Conservation (phyloP, 2,888 invertebrate genomes). For the Trilocha varians region DNA sequence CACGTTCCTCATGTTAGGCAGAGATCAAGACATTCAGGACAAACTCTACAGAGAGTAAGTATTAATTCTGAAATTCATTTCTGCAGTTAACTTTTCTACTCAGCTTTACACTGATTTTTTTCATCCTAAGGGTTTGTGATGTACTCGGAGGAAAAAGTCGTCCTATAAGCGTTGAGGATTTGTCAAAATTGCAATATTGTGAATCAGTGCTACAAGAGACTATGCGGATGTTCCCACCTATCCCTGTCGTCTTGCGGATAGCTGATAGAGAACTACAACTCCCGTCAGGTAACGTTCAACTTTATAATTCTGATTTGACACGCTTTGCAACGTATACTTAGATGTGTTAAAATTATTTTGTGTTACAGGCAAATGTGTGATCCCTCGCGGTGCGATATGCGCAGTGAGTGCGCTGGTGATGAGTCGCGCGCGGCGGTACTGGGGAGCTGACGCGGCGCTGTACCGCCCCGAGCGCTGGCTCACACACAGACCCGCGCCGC, state of each 20-base stretch:
- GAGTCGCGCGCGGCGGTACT: constrained; percentile 31
- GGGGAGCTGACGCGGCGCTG: constrained; percentile 37
- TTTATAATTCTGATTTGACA: too few relatives aligned
- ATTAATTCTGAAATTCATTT: too few relatives aligned
- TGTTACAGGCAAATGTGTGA: constrained; percentile 30
- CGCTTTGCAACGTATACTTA: too few relatives aligned
- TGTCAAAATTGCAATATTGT: constrained; percentile 34
- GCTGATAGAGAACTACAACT: constrained; percentile 37
- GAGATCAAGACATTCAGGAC: constrained; percentile 42
- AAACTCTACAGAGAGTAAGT: constrained; percentile 46
- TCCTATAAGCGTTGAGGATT: constrained; percentile 31
- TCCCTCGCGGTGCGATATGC: constrained; percentile 34
- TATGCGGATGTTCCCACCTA: constrained; percentile 37
- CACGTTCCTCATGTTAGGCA: constrained; percentile 47
- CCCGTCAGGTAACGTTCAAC: constrained; percentile 16
- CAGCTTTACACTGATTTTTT: background rate
- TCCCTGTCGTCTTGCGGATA: constrained; percentile 31
- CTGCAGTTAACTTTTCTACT: background rate
- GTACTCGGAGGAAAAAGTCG: constrained; percentile 39
- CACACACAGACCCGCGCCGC: constrained; percentile 10
- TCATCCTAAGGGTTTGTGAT: constrained; percentile 24
- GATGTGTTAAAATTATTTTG: constrained; percentile 1
- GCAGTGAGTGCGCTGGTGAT: constrained; percentile 37
- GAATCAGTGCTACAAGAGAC: constrained; percentile 44
- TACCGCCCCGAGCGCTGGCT: constrained; percentile 50